Conservation (phyloP, 2,113 vertebrate genomes). For the Nymphicus hollandicus region DNA sequence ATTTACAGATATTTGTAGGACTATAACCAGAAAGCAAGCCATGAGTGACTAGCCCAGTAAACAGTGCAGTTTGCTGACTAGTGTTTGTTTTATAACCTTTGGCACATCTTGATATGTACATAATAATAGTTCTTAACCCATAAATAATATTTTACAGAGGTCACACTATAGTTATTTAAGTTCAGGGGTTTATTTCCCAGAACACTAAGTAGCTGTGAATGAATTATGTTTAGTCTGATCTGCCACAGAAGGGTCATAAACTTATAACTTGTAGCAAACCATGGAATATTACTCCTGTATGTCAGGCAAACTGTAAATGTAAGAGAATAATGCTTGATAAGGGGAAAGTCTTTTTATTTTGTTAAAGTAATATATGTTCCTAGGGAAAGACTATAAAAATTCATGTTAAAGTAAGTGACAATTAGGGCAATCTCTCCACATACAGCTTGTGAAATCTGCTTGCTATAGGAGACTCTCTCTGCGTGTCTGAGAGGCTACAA, state of each 20-base stretch:
- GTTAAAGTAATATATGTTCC: constrained; percentile 65
- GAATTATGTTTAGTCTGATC: constrained; percentile 79
- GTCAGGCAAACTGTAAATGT: constrained; percentile 69
- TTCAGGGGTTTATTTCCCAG: constrained; percentile 78
- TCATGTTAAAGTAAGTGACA: constrained; percentile 58
- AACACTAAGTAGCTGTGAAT: constrained; percentile 78
- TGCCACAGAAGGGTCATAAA: constrained; percentile 76
- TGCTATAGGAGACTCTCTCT: neutral
- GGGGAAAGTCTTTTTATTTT: constrained; percentile 71
- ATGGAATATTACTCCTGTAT: constrained; percentile 72
- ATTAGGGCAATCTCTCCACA: constrained; percentile 33
- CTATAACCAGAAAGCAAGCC: constrained; percentile 56
- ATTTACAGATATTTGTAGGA: constrained; percentile 47
- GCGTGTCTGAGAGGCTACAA: neutral
- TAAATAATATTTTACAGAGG: constrained; percentile 81
- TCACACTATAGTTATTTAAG: constrained; percentile 76
- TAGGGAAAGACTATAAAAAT: constrained; percentile 66
- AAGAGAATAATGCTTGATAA: constrained; percentile 75
- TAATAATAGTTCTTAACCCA: constrained; percentile 72
- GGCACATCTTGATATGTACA: constrained; percentile 72
- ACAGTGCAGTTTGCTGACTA: constrained; percentile 62
- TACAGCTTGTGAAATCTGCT: constrained; percentile 32
- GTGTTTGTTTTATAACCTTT: constrained; percentile 72
- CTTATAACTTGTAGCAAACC: constrained; percentile 71
- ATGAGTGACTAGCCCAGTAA: constrained; percentile 39